Base-by-base conservation (phyloP, 1,140 invertebrate species). In the Marisa cornuarietis region DNA sequence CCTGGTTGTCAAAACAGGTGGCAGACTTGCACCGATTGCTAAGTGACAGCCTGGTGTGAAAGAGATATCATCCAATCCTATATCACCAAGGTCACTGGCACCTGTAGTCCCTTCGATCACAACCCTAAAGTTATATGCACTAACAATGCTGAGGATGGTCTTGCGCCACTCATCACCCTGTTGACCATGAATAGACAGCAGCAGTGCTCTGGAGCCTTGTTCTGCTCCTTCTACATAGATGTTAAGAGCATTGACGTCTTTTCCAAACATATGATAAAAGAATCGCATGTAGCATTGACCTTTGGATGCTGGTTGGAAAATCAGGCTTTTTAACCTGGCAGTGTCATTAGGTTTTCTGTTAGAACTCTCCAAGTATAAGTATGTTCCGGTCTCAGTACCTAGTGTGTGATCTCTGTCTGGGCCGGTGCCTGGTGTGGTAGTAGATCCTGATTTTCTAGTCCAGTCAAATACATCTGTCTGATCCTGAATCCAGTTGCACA, bases 311-410 rank as follows among this genome's bases (percentile, higher is more conserved):
- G 83, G 77, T 20, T 72, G 61, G 66, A 89, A 87, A 14, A 88
- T 82, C 52, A 83, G 78, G 49, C 86, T 86, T 10, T 93, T 91
- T 0, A 96, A 92, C 58, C 95, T 92, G 0, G 95, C 95, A 0
- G 93, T 94, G 79, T 95, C 94, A 86, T 95, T 95, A 22, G 91
- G 88, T 76, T 91, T 88, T 66, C 93, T 89, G 1, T 94, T 93
- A 1, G 87, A 83, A 66, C 94, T 94, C 84, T 96, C 95, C 61
- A 95, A 94, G 85, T 95, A 96, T 89, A 96, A 93, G 87, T 95
- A 96, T 87, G 95, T 93, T 42, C 95, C 95, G 93, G 91, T 82
- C 94, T 88, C 24, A 78, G 91, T 95, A 95, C 82, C 82, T 14
- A 58, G 73, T 0, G 95, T 96, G 85, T 96, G 95, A 86, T 96